These are phyloP conservation scores for Muricea muricata DNA, from an alignment of 92 coral and sea anemone genomes.

Conservation along the genomic window DNA sequence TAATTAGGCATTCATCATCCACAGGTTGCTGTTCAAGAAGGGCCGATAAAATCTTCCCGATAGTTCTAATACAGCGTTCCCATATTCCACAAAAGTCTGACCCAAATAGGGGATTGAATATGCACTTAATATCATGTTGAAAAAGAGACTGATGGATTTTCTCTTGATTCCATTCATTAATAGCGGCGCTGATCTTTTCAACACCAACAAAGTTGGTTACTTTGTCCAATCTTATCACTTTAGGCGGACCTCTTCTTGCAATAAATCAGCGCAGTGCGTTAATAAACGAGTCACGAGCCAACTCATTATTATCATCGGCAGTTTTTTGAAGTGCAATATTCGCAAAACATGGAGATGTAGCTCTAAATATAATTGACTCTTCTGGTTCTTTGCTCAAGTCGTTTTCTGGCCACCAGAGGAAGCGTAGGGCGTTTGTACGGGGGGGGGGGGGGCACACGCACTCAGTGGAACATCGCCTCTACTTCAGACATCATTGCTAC, in stretches of 20 bases:
- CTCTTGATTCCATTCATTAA: neutral
- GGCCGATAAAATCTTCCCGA: neutral
- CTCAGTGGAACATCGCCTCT: neutral
- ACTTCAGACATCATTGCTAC: neutral
- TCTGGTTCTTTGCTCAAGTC: too few relatives aligned
- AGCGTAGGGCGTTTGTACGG: too few relatives aligned
- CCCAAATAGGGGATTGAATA: too few relatives aligned
- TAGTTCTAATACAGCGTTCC: neutral
- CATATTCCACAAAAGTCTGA: neutral
- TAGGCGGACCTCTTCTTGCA: too few relatives aligned
- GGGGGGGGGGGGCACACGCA: too few relatives aligned
- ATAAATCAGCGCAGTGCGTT: neutral
- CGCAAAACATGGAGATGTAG: too few relatives aligned
- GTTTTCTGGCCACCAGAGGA: neutral
- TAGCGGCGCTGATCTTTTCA: neutral
- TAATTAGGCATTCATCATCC: neutral
- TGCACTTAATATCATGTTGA: too few relatives aligned
- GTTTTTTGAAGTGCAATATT: neutral
- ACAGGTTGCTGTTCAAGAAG: neutral
- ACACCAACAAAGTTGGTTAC: neutral
- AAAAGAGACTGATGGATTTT: too few relatives aligned
- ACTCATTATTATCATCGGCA: neutral
- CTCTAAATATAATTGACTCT: too few relatives aligned
- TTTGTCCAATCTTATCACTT: neutral
- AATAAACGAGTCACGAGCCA: neutral